phyloP scores from a whole-genome alignment of 2,888 invertebrate species.

The Mythimna impura region DNA sequence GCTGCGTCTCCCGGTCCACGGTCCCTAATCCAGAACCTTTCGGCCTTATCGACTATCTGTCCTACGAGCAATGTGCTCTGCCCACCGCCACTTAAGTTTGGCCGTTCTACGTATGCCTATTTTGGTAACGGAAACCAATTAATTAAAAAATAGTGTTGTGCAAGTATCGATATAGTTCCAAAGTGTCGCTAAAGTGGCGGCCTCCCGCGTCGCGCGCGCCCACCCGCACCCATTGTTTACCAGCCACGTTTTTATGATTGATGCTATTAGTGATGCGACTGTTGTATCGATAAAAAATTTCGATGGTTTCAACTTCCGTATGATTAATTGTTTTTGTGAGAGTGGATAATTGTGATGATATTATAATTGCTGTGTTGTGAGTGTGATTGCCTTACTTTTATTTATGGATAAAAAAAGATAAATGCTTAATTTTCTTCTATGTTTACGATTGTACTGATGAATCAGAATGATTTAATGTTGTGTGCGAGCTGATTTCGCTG shows the following conservation, averaged over 20 bases:
- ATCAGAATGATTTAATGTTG: conserved; percentile 18
- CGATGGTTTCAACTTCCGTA: conserved; percentile 43
- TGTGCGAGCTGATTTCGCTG: neutral
- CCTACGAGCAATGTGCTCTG: too few species aligned
- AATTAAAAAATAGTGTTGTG: conserved; percentile 53
- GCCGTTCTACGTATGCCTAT: neutral
- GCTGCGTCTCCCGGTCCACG: too few species aligned
- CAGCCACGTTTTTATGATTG: conserved; percentile 85
- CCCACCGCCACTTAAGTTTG: too few species aligned
- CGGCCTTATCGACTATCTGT: too few species aligned
- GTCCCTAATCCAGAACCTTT: too few species aligned
- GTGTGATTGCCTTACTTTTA: neutral
- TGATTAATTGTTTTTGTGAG: conserved; percentile 24
- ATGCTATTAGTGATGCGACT: conserved; percentile 81
- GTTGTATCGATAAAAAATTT: conserved; percentile 61
- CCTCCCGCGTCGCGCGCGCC: conserved; percentile 83
- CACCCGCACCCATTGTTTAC: conserved; percentile 86
- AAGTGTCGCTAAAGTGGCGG: conserved; percentile 73
- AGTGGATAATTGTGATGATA: conserved; percentile 40
- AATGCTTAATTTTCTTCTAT: neutral
- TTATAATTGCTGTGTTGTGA: conserved; percentile 39
- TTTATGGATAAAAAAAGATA: neutral
- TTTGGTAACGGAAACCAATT: conserved; percentile 48
- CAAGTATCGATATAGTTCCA: conserved; percentile 58
- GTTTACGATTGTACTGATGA: conserved; percentile 1